Evolutionary conservation across 2,113 vertebrate genomes (phyloP).

Genomic region (Brachirus orientalis): DNA sequence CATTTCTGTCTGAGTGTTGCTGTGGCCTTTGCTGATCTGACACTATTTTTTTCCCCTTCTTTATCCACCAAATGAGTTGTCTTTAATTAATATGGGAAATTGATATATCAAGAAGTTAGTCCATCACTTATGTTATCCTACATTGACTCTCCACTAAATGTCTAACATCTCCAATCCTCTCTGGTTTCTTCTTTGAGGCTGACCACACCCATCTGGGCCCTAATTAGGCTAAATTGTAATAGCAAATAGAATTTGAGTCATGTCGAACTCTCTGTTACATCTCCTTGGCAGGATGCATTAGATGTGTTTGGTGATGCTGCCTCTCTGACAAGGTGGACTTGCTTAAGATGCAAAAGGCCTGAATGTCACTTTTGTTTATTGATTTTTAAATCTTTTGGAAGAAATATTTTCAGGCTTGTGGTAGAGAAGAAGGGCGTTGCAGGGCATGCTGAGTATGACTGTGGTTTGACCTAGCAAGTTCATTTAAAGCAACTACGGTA

Average conservation of each 20-base stretch:
- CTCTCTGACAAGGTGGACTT: conserved; percentile 47
- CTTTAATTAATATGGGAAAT: conserved; percentile 39
- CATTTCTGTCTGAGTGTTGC: too few relatives aligned
- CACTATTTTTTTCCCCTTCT: too few relatives aligned
- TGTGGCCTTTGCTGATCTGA: too few relatives aligned
- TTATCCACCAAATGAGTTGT: background rate
- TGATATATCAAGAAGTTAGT: conserved; percentile 57
- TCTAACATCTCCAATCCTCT: conserved; percentile 35
- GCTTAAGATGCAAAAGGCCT: conserved; percentile 65
- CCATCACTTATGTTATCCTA: conserved; percentile 43
- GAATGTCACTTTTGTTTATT: conserved; percentile 77
- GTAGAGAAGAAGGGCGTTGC: conserved; percentile 7
- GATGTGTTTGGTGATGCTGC: conserved; percentile 42
- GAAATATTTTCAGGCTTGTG: conserved; percentile 48
- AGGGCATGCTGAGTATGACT: conserved; percentile 13
- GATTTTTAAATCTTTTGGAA: conserved; percentile 68
- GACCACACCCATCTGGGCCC: conserved; percentile 58
- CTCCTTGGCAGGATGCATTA: conserved; percentile 46
- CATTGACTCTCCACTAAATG: conserved; percentile 49
- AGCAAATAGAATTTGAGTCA: conserved; percentile 40
- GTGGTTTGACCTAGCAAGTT: conserved; percentile 53
- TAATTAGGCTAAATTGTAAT: conserved; percentile 59
- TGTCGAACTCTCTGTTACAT: conserved; percentile 45
- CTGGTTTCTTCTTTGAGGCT: conserved; percentile 13
- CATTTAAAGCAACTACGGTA: conserved; percentile 41